phyloP scores from a whole-genome alignment of 2,113 vertebrate genomes.

The Nothobranchius kuhntae region DNA sequence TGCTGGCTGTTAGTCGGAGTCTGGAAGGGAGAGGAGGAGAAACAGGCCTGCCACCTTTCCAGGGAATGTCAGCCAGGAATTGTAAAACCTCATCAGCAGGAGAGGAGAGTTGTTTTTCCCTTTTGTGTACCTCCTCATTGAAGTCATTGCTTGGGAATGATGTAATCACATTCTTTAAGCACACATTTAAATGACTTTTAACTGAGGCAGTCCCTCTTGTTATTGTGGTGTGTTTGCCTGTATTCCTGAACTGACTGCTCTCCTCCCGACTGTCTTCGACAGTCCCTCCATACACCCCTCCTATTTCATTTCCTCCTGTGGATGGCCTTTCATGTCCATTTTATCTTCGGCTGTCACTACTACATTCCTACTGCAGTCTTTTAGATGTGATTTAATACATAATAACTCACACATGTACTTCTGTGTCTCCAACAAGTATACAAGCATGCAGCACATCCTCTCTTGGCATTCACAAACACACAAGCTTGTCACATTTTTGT shows the following conservation, averaged over 20 bases:
- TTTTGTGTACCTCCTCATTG: slow-evolving; percentile 57
- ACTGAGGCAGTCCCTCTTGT: slow-evolving; percentile 49
- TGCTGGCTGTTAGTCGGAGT: slow-evolving; percentile 30
- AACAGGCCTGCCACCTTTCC: slow-evolving; percentile 35
- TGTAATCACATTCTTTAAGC: slow-evolving; percentile 72
- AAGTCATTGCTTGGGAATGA: slow-evolving; percentile 71
- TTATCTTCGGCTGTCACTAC: slow-evolving; percentile 58
- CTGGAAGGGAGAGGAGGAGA: not conserved
- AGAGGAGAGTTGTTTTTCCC: slow-evolving; percentile 61
- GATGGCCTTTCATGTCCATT: slow-evolving; percentile 70
- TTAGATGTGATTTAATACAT: slow-evolving; percentile 25
- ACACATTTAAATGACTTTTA: slow-evolving; percentile 59
- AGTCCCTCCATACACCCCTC: slow-evolving; percentile 50
- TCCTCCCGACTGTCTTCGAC: slow-evolving; percentile 27
- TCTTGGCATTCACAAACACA: slow-evolving; percentile 19
- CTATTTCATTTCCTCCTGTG: slow-evolving; percentile 75
- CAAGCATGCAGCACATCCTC: slow-evolving; percentile 21
- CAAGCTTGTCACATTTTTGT: slow-evolving; percentile 10
- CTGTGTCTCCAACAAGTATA: slow-evolving; percentile 12
- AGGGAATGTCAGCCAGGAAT: slow-evolving; percentile 54
- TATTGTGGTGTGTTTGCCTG: slow-evolving; percentile 55
- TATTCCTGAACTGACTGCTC: slow-evolving; percentile 21
- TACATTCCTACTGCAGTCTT: slow-evolving; percentile 54
- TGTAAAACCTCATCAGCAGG: slow-evolving; percentile 59
- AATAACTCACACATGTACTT: slow-evolving; percentile 18